Conservation (phyloP, 92 coral and sea anemone species). For the Meandrina meandrites region DNA sequence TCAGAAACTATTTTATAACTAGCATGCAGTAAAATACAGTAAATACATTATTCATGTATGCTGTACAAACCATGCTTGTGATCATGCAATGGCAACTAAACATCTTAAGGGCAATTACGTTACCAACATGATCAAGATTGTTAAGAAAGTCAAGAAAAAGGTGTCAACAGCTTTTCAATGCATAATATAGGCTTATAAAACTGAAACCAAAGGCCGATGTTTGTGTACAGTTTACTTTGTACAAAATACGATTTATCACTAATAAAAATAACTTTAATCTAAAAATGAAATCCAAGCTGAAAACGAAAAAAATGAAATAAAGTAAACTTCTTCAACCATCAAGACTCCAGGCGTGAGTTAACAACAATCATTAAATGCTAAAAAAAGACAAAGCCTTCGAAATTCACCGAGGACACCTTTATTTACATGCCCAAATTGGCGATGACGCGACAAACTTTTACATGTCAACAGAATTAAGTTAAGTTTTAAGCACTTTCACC, state of each 20-base stretch:
- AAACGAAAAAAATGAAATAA: background rate
- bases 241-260: background rate
- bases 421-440: constrained; percentile 13
- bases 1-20: background rate
- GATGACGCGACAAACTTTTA: constrained; percentile 12
- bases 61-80: background rate
- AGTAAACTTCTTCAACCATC: background rate
- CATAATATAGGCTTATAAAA: background rate
- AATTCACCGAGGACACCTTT: constrained; percentile 5
- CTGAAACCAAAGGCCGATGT: background rate
- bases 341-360: background rate
- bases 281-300: background rate
- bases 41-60: background rate
- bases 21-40: background rate
- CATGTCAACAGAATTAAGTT: constrained; percentile 14
- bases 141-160: background rate
- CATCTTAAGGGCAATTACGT: too few species aligned
- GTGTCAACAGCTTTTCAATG: background rate
- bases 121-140: background rate
- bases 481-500: background rate
- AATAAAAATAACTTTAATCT: background rate
- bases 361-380: background rate
- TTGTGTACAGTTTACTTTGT: background rate
- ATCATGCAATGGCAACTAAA: too few species aligned
- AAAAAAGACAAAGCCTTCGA: background rate